Conservation (phyloP, 2,797 vertebrate species). For the Lemur catta region DNA sequence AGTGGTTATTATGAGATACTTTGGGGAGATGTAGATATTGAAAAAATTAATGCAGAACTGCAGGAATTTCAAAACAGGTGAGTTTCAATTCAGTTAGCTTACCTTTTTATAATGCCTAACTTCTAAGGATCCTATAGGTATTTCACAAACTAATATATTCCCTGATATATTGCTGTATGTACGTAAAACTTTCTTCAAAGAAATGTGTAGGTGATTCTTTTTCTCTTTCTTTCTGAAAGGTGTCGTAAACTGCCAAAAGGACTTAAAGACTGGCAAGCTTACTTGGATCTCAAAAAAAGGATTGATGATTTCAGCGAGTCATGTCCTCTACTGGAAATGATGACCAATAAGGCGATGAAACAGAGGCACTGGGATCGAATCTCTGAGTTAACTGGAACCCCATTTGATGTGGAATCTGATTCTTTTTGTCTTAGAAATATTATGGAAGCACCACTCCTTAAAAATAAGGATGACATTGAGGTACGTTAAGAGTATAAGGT, state of each 20-base stretch:
- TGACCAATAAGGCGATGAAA: slow-evolving; percentile 86
- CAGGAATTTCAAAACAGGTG: slow-evolving; percentile 89
- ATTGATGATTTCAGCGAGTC: slow-evolving; percentile 86
- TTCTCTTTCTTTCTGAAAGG: slow-evolving; percentile 65
- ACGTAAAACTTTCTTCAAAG: neutral
- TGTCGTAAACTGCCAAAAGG: slow-evolving; percentile 86
- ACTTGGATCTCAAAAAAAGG: slow-evolving; percentile 85
- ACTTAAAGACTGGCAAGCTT: slow-evolving; percentile 86
- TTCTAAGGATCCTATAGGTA: neutral
- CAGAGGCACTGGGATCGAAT: slow-evolving; percentile 86
- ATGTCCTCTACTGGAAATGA: slow-evolving; percentile 86
- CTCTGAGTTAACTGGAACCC: slow-evolving; percentile 82
- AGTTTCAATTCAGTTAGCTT: neutral
- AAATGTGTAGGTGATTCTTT: neutral
- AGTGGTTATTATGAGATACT: slow-evolving; percentile 87
- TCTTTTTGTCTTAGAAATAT: slow-evolving; percentile 85
- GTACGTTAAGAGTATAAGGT: slow-evolving; percentile 52
- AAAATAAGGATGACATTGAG: slow-evolving; percentile 86
- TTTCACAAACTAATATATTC: neutral
- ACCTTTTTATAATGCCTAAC: neutral
- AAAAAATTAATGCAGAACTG: slow-evolving; percentile 88
- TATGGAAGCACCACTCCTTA: slow-evolving; percentile 86
- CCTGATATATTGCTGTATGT: neutral
- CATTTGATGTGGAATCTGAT: slow-evolving; percentile 85
- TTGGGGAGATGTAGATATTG: slow-evolving; percentile 88